phyloP scores from a whole-genome alignment of 2,113 vertebrate genomes.

The Zosterops japonicus region DNA sequence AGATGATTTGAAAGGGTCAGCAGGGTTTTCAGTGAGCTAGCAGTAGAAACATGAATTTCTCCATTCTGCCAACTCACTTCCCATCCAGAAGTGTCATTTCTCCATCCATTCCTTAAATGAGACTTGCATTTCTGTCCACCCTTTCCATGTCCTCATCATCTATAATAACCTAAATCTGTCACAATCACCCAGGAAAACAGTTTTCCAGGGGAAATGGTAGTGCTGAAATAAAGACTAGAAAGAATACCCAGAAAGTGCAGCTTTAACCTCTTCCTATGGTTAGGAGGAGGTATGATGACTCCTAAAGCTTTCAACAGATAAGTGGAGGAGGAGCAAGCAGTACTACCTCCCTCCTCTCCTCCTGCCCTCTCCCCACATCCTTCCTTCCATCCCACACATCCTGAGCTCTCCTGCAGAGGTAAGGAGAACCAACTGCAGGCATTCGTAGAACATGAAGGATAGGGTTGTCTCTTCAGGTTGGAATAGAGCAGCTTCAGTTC shows the following conservation, averaged over 20 bases:
- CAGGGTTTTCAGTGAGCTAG: not conserved
- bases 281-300: not conserved
- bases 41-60: not conserved
- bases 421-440: not conserved
- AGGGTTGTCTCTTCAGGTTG: not conserved
- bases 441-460: not conserved
- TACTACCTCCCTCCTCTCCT: not conserved
- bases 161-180: not conserved
- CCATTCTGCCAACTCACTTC: not conserved
- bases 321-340: not conserved
- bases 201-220: not conserved
- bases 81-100: not conserved
- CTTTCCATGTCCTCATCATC: not conserved
- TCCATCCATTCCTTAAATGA: not conserved
- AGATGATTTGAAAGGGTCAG: not conserved
- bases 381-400: not conserved
- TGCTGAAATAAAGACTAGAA: not conserved
- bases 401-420: not conserved
- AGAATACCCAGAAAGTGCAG: not conserved
- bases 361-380: not conserved
- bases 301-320: not conserved
- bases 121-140: not conserved
- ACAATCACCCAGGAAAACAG: not conserved
- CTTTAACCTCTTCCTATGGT: not conserved
- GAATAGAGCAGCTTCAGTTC: not conserved